Evolutionary conservation across 2,113 vertebrate species (phyloP), one percentile per base, ranked within the genome.

Genomic region (Lagopus muta): DNA sequence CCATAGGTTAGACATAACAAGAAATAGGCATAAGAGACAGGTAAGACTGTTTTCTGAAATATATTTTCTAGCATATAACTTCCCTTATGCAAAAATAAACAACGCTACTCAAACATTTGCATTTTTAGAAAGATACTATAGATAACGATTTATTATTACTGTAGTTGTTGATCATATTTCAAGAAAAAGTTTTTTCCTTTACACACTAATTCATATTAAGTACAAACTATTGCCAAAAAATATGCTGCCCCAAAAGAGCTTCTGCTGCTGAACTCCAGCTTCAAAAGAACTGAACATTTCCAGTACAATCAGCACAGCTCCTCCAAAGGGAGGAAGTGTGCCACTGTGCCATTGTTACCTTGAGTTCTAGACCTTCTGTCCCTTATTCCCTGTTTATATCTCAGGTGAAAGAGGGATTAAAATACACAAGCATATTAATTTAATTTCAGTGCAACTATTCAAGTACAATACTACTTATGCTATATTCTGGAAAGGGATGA

Each of bases 301-400:
- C 60, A 60, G 32, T 22, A 40, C 52, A 71, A 32, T 16, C 20
- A 22, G 12, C 12, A 15, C 15, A 58, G 3, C 21, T 57, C 55
- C 14, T 47, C 38, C n/a, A 43, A 15, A 43, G 10, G 20, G 19
- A 3, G 48, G 27, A 11, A 30, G 8, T 60, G n/a, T 5, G 32
- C 0, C 0, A 34, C 9, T 1, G 0, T 75, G 30, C 17, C 74
- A 24, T 7, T 47, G 47, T 25, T 38, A 19, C 30, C 28, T 74
- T 12, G 2, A 8, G 25, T 42, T 81, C 57, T 12, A 7, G 38
- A 30, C 1, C 30, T 27, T 19, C 58, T 52, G 74, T 4, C 45
- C 8, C 12, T 57, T 38, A 40, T 52, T 55, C 43, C 12, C 40
- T 57, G 11, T 38, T 61, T 47, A 57, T 47, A 73, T 2, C 38